Conservation (phyloP, 2,797 vertebrate species). For the Enteromius thamalakanensis region DNA sequence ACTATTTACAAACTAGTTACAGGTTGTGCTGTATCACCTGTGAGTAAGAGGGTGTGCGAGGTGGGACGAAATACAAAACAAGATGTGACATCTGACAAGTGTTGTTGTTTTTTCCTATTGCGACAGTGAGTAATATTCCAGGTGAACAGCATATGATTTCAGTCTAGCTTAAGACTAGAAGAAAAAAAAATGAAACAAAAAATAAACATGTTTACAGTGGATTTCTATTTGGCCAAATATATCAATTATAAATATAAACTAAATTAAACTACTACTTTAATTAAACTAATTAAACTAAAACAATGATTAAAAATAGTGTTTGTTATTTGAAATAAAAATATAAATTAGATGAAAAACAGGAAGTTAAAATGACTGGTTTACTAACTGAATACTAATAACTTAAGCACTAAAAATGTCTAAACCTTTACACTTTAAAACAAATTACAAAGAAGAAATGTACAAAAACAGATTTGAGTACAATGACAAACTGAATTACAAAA, state of each 20-base stretch:
- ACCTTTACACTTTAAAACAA: background rate
- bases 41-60: slow-evolving; percentile 25
- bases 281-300: too few relatives aligned
- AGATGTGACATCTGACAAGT: background rate
- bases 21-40: background rate
- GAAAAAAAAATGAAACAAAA: too few relatives aligned
- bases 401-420: background rate
- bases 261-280: too few relatives aligned
- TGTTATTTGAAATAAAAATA: background rate
- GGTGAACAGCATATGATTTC: background rate
- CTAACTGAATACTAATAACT: background rate
- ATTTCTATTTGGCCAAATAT: background rate
- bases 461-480: background rate
- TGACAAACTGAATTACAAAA: background rate
- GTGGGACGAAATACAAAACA: background rate
- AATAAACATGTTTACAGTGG: background rate
- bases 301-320: background rate
- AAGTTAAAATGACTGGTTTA: background rate
- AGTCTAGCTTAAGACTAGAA: background rate
- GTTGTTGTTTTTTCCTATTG: background rate
- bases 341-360: background rate
- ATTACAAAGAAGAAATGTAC: background rate
- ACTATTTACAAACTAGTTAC: slow-evolving; percentile 8
- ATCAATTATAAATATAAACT: too few relatives aligned
- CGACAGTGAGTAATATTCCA: background rate